Conservation (phyloP, 1,140 invertebrate species). For the Musca domestica region DNA sequence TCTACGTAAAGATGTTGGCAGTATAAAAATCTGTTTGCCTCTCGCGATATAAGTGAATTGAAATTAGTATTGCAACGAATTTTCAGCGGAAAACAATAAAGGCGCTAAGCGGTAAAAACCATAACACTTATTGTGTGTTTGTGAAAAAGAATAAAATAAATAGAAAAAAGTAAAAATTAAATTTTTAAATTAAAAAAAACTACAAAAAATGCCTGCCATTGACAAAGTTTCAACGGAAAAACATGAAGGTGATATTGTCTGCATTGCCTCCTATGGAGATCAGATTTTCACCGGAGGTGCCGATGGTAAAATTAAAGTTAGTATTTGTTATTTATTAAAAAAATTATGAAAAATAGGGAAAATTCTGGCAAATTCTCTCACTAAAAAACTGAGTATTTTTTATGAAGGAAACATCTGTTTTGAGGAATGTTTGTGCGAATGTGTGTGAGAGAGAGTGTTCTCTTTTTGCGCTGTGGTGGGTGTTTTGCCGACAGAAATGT, state of each 20-base stretch:
- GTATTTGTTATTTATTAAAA: too few relatives aligned
- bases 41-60: too few relatives aligned
- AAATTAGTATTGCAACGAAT: too few relatives aligned
- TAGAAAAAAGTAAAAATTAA: not conserved
- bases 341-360: not conserved
- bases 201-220: slow-evolving; percentile 34
- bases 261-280: slow-evolving; percentile 36
- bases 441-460: not conserved
- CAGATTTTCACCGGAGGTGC: slow-evolving; percentile 52
- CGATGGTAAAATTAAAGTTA: slow-evolving; percentile 52
- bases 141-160: not conserved
- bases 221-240: slow-evolving; percentile 40
- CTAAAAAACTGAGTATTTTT: not conserved
- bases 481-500: not conserved
- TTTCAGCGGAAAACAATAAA: too few relatives aligned
- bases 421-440: not conserved
- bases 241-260: slow-evolving; percentile 49
- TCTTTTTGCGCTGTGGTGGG: not conserved
- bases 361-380: slow-evolving; percentile 7
- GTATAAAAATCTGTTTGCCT: too few relatives aligned
- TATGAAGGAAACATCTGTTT: not conserved
- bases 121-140: too few relatives aligned
- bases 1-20: not conserved
- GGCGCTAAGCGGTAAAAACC: too few relatives aligned
- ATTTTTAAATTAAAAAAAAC: too few relatives aligned